phyloP scores from a whole-genome alignment of 1,140 invertebrate genomes.

The Laupala kohalensis region DNA sequence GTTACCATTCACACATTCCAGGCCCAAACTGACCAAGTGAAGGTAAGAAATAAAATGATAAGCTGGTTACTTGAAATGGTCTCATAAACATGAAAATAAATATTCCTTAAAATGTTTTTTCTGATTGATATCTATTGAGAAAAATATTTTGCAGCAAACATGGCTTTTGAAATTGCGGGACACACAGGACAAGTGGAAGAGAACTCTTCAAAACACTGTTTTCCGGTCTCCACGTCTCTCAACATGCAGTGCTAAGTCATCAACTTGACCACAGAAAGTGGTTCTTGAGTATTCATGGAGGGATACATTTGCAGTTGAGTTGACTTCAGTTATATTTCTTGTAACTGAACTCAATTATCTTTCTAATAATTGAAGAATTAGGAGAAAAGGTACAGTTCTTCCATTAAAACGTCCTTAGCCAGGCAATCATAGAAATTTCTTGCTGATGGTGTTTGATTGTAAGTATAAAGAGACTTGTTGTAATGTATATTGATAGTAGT shows the following conservation, averaged over 20 bases:
- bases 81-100: neutral
- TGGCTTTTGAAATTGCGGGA: conserved; percentile 37
- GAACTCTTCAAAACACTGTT: conserved; percentile 35
- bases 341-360: neutral
- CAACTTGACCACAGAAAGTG: conserved; percentile 8
- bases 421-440: neutral
- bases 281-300: neutral
- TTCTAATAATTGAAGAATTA: neutral
- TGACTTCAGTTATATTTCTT: neutral
- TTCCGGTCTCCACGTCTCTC: conserved; percentile 22
- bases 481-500: neutral
- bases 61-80: neutral
- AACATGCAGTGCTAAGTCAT: conserved; percentile 12
- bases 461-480: neutral
- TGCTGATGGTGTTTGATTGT: neutral
- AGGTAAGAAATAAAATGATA: conserved; percentile 32
- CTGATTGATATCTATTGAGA: neutral
- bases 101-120: neutral
- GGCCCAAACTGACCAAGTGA: conserved; percentile 34
- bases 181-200: conserved; percentile 39
- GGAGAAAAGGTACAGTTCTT: neutral
- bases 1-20: conserved; percentile 42
- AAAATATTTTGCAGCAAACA: conserved; percentile 25
- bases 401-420: neutral
- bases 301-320: neutral